phyloP scores from a whole-genome alignment of 2,797 vertebrate genomes.

The Poecilia picta region DNA sequence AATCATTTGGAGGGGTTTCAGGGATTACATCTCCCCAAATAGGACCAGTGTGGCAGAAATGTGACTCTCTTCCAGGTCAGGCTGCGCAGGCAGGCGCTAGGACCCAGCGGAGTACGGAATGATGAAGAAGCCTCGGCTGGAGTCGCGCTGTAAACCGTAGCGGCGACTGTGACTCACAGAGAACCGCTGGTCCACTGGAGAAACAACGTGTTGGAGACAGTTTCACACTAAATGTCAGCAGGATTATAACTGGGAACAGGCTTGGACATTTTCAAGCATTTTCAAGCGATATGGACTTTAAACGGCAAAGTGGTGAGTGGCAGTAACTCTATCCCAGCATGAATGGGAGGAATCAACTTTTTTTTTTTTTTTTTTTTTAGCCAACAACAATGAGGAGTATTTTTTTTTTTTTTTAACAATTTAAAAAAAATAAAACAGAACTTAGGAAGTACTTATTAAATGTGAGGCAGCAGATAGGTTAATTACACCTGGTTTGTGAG shows the following conservation, averaged over 20 bases:
- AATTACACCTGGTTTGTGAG: not conserved
- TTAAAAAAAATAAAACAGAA: not conserved
- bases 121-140: slow-evolving; percentile 22
- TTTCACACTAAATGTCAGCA: slow-evolving; percentile 30
- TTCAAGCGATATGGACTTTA: slow-evolving; percentile 59
- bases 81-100: slow-evolving; percentile 32
- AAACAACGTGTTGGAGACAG: slow-evolving; percentile 15
- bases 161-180: slow-evolving; percentile 47
- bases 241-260: slow-evolving; percentile 35
- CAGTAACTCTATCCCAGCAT: not conserved
- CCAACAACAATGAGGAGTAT: not conserved
- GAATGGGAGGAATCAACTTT: slow-evolving; percentile 10
- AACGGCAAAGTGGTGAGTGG: slow-evolving; percentile 68
- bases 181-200: slow-evolving; percentile 19
- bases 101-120: slow-evolving; percentile 50
- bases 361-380: no score
- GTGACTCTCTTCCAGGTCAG: not conserved
- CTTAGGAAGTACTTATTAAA: not conserved
- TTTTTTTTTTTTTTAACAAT: not conserved
- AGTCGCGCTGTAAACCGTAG: slow-evolving; percentile 33
- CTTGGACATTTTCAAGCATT: not conserved
- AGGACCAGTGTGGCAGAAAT: not conserved
- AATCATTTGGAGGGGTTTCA: not conserved
- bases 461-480: not conserved
- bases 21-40: slow-evolving; percentile 1